Conservation (phyloP, 2,888 invertebrate species). For the Rhagium mordax region DNA sequence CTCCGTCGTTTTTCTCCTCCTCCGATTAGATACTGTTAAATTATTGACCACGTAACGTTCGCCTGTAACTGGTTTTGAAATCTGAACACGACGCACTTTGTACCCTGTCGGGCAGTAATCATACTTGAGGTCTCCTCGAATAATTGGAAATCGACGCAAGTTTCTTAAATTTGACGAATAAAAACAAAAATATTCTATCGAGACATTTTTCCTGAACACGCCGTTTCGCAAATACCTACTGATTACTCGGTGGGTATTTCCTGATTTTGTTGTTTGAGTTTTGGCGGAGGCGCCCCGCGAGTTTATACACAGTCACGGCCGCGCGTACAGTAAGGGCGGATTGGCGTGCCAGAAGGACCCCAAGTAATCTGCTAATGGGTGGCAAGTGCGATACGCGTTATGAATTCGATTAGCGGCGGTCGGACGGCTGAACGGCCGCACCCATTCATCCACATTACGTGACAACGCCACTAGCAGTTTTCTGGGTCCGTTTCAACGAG, state of each 20-base stretch:
- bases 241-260: background rate
- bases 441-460: conserved; percentile 54
- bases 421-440: conserved; percentile 46
- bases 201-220: too few relatives aligned
- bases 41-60: conserved; percentile 22
- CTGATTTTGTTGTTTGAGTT: background rate
- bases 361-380: conserved; percentile 56
- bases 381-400: conserved; percentile 59
- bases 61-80: conserved; percentile 23
- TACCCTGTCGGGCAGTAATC: background rate
- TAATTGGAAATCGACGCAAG: too few relatives aligned
- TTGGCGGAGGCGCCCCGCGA: background rate
- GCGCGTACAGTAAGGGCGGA: conserved; percentile 24
- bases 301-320: conserved; percentile 26
- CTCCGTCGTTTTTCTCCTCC: conserved; percentile 13
- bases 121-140: conserved; percentile 23
- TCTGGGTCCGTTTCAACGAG: conserved; percentile 3
- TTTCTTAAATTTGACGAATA: too few relatives aligned
- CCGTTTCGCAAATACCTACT: too few relatives aligned
- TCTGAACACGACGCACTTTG: background rate
- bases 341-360: conserved; percentile 40
- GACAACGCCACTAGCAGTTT: conserved; percentile 39
- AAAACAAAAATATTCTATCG: too few relatives aligned
- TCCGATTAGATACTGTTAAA: conserved; percentile 28
- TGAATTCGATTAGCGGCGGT: conserved; percentile 58